Conservation (phyloP, 1,140 invertebrate genomes). For the Drosophila elegans region DNA sequence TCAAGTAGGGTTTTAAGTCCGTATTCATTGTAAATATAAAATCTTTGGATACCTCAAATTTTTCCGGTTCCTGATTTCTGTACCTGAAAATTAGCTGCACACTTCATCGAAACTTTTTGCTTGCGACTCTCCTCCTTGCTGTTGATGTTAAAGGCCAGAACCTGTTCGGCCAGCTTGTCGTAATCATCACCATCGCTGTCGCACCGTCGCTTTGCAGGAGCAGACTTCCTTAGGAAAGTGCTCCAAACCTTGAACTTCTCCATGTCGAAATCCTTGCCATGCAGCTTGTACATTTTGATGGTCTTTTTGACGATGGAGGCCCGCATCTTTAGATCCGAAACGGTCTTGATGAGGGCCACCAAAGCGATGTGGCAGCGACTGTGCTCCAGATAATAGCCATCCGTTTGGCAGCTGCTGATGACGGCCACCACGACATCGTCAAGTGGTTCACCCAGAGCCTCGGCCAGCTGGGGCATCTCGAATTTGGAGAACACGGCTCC, state of each 20-base stretch:
- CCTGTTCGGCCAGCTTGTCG: constrained; percentile 29
- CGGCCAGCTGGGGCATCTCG: constrained; percentile 44
- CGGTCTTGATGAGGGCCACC: constrained; percentile 41
- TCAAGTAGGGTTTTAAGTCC: background rate
- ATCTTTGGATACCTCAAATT: background rate
- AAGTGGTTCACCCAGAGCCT: constrained; percentile 37
- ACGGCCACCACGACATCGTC: constrained; percentile 46
- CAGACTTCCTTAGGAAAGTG: constrained; percentile 12
- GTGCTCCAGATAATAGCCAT: constrained; percentile 52
- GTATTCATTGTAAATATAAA: background rate
- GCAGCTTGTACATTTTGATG: constrained; percentile 58
- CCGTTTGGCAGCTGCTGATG: constrained; percentile 67
- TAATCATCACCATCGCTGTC: constrained; percentile 4
- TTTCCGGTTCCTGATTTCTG: background rate
- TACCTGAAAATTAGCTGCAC: constrained; percentile 19
- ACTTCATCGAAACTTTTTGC: constrained; percentile 9
- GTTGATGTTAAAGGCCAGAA: constrained; percentile 21
- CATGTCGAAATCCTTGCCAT: constrained; percentile 54
- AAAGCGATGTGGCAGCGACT: constrained; percentile 64
- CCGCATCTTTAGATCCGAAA: constrained; percentile 38
- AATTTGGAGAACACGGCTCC: constrained; percentile 51
- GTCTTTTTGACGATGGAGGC: constrained; percentile 50
- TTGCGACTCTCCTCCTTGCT: background rate
- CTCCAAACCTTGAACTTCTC: constrained; percentile 32
- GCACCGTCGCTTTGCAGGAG: background rate